Evolutionary conservation across 2,888 invertebrate genomes (phyloP).

Genomic region (Criorhina ranunculi): DNA sequence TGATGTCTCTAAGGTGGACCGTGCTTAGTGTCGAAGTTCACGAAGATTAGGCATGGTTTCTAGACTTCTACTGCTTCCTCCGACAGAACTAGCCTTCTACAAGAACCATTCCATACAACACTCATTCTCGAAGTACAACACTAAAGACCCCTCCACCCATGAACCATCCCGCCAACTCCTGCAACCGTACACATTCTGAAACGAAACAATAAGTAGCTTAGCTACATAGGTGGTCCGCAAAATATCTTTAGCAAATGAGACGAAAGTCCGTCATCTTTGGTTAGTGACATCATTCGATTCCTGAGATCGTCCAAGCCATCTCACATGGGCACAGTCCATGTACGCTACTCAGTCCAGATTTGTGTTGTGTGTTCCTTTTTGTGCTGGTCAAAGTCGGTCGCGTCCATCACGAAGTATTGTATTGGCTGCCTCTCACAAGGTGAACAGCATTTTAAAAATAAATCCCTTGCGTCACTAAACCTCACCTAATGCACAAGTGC

Average conservation of each 20-base stretch:
- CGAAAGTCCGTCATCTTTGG: constrained; percentile 84
- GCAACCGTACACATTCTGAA: not conserved
- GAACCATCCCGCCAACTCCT: no score
- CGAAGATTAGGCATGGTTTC: no score
- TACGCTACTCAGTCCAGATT: constrained; percentile 23
- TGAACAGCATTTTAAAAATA: constrained; percentile 65
- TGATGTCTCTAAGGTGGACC: no score
- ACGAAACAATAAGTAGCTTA: constrained; percentile 81
- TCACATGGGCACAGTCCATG: constrained; percentile 45
- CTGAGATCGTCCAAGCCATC: constrained; percentile 51
- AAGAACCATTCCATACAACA: no score
- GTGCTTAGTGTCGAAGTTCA: no score
- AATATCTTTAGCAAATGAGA: constrained; percentile 84
- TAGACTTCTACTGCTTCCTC: no score
- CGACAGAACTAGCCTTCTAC: no score
- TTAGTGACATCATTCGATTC: constrained; percentile 77
- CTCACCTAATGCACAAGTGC: constrained; percentile 53
- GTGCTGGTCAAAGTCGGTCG: constrained; percentile 52
- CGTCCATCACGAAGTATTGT: constrained; percentile 54
- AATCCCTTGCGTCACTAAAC: constrained; percentile 51
- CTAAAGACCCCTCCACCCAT: no score
- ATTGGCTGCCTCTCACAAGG: constrained; percentile 45
- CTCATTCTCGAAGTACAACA: no score
- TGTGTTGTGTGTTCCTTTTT: constrained; percentile 11
- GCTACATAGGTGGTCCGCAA: constrained; percentile 82